Evolutionary conservation across 2,797 vertebrate genomes (phyloP).

Genomic region (Buphagus erythrorhynchus): DNA sequence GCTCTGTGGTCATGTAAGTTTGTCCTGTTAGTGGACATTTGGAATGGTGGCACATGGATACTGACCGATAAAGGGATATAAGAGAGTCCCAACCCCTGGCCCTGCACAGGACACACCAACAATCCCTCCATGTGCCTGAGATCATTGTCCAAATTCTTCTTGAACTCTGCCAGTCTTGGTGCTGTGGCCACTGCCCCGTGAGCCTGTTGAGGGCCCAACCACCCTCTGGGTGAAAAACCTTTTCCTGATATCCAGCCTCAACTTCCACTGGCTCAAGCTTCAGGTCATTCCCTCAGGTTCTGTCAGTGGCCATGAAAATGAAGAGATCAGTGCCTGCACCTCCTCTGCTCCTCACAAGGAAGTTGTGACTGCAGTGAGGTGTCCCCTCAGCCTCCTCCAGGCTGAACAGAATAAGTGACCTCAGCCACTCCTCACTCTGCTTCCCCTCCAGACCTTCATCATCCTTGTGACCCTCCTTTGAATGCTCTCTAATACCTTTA

Average conservation of each 20-base stretch:
- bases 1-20: rapidly evolving
- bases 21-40: not conserved
- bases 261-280: not conserved
- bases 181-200: too few species aligned
- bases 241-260: not conserved
- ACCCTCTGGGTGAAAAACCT: not conserved
- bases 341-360: rapidly evolving
- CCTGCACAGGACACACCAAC: too few species aligned
- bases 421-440: rapidly evolving
- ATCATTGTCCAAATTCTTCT: not conserved
- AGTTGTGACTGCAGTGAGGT: rapidly evolving
- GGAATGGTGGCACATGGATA: not conserved
- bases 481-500: not conserved
- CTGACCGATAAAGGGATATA: not conserved
- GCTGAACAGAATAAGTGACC: not conserved
- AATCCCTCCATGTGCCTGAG: not conserved
- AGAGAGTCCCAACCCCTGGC: not conserved
- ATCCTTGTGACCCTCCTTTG: too few species aligned
- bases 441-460: too few species aligned
- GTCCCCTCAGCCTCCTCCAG: not conserved
- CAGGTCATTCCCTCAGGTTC: rapidly evolving
- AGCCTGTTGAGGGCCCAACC: not conserved
- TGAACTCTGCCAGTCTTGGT: not conserved
- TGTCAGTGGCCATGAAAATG: rapidly evolving
- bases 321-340: too few species aligned